A percentile compares a stretch with the other conserved stretches of the same genome.
These are phyloP conservation scores for Microcebus murinus DNA, from an alignment of 2,113 vertebrate species.

Conservation along the genomic window DNA sequence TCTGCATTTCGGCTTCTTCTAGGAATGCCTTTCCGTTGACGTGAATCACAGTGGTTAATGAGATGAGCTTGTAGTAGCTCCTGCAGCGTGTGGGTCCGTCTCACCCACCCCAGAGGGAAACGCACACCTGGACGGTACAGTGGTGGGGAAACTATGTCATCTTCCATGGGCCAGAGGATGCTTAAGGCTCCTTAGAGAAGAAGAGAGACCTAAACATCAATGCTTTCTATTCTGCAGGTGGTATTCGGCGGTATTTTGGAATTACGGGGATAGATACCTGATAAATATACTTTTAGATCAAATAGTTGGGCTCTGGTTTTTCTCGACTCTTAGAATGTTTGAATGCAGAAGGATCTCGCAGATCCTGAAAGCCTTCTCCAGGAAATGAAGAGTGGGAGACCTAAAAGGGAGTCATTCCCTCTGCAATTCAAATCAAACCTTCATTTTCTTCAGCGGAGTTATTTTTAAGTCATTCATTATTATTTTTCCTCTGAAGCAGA, in stretches of 20 bases:
- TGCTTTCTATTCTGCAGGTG: not conserved
- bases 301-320: not conserved
- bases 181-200: not conserved
- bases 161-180: not conserved
- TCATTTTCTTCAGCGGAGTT: slow-evolving; percentile 77
- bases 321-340: slow-evolving; percentile 56
- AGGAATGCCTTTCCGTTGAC: slow-evolving; percentile 33
- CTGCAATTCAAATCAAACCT: slow-evolving; percentile 80
- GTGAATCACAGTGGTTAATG: not conserved
- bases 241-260: not conserved
- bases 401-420: slow-evolving; percentile 67
- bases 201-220: not conserved
- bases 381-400: slow-evolving; percentile 49
- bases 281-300: not conserved
- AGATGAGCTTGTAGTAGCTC: not conserved
- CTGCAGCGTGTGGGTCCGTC: not conserved
- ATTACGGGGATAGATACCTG: not conserved
- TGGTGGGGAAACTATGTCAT: rapidly evolving
- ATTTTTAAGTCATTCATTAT: slow-evolving; percentile 85
- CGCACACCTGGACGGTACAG: not conserved
- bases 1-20: slow-evolving; percentile 25
- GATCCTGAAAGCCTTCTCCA: slow-evolving; percentile 62
- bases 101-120: not conserved
- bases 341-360: slow-evolving; percentile 57
- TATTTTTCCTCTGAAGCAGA: slow-evolving; percentile 79